Percentiles rank a stretch among this genome's conserved stretches.
These are phyloP conservation scores for Ceratotherium simum DNA, from an alignment of 2,113 vertebrate species.

Conservation along the genomic window DNA sequence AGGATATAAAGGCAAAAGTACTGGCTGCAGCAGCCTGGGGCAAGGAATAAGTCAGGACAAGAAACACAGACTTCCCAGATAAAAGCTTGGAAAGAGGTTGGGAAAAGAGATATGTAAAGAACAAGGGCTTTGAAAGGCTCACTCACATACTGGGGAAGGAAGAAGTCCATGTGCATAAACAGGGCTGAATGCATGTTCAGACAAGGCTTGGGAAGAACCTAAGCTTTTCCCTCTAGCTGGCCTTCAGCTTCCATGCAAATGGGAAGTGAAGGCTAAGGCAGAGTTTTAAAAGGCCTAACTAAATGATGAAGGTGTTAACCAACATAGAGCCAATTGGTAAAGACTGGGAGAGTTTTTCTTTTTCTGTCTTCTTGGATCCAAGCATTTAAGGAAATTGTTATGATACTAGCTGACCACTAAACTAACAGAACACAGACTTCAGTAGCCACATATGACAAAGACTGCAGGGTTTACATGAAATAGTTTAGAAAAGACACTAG, in stretches of 20 bases:
- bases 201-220: background rate
- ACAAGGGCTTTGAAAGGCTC: background rate
- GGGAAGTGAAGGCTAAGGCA: background rate
- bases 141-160: background rate
- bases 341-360: background rate
- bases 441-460: background rate
- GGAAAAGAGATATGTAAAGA: background rate
- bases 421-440: background rate
- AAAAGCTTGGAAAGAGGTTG: background rate
- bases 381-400: background rate
- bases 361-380: background rate
- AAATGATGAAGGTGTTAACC: too few relatives aligned
- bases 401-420: background rate
- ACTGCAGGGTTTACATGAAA: background rate
- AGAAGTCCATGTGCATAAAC: background rate
- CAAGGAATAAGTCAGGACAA: background rate
- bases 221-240: background rate
- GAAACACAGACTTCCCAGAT: background rate
- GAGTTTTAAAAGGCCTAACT: background rate
- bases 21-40: background rate
- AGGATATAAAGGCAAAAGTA: background rate
- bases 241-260: background rate
- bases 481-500: background rate
- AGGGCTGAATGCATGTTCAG: background rate
- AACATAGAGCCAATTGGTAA: background rate